Evolutionary conservation across 2,797 vertebrate species (phyloP).

Genomic region (Ambastaia sidthimunki): DNA sequence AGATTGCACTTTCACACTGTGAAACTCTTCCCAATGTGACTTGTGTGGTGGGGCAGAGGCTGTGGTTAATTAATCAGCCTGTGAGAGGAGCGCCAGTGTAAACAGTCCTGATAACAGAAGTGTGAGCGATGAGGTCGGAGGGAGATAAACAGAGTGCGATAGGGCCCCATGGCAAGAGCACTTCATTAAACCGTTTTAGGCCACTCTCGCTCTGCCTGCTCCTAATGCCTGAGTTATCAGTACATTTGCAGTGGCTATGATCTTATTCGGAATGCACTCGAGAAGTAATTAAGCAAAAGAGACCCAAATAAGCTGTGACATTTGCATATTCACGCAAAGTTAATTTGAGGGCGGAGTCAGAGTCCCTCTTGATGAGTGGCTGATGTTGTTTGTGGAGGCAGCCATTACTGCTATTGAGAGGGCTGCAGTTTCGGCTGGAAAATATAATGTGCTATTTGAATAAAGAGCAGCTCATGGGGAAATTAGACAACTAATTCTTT

Average conservation of each 20-base stretch:
- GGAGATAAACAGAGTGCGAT: slow-evolving; percentile 67
- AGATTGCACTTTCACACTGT: slow-evolving; percentile 29
- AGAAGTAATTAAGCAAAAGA: slow-evolving; percentile 61
- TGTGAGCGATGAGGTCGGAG: slow-evolving; percentile 52
- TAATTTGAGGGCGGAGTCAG: slow-evolving; percentile 44
- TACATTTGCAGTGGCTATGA: slow-evolving; percentile 59
- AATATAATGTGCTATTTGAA: background rate
- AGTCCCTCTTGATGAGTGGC: background rate
- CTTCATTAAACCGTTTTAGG: slow-evolving; percentile 72
- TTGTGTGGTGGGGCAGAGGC: slow-evolving; percentile 21
- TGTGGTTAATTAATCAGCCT: slow-evolving; percentile 70
- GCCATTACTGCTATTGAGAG: too few relatives aligned
- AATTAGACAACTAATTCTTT: background rate
- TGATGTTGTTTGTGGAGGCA: background rate
- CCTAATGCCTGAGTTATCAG: slow-evolving; percentile 61
- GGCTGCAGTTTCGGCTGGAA: too few relatives aligned
- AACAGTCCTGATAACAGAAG: slow-evolving; percentile 70
- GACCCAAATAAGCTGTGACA: slow-evolving; percentile 45
- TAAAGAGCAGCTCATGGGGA: background rate
- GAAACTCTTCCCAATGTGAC: slow-evolving; percentile 47
- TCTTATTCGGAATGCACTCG: slow-evolving; percentile 62
- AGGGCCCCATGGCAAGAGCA: slow-evolving; percentile 70
- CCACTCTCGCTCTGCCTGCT: slow-evolving; percentile 61
- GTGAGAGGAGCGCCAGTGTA: slow-evolving; percentile 62
- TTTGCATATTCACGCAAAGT: slow-evolving; percentile 49